These are phyloP conservation scores for Zelostemma sp. DNA, from an alignment of 1,140 invertebrate genomes.

Conservation along the genomic window DNA sequence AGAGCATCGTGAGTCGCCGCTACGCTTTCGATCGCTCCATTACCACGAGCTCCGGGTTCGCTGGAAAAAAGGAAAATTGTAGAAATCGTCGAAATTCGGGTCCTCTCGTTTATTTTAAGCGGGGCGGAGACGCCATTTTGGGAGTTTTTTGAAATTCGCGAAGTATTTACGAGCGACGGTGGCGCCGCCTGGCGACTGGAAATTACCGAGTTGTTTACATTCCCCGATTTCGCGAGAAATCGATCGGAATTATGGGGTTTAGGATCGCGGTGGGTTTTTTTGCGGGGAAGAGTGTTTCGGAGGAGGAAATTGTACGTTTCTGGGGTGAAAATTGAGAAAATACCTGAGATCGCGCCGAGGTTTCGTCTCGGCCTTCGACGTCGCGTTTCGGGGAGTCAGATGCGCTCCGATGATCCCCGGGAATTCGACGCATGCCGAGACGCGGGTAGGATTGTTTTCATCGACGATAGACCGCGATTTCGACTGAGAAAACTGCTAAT, in stretches of 20 bases:
- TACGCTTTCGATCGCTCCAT: constrained; percentile 49
- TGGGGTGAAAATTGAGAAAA: background rate
- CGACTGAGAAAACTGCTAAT: no score
- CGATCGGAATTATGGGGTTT: no score
- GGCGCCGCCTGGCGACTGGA: no score
- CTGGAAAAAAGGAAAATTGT: background rate
- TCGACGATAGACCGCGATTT: constrained; percentile 25
- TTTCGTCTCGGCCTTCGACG: background rate
- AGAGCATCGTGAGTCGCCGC: constrained; percentile 57
- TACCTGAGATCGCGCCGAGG: background rate
- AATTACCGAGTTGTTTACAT: no score
- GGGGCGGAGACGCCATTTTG: no score
- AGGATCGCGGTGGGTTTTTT: no score
- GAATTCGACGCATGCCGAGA: constrained; percentile 20
- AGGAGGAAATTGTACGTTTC: background rate
- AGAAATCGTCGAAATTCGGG: no score
- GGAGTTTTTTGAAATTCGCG: no score
- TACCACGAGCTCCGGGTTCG: constrained; percentile 34
- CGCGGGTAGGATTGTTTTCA: constrained; percentile 22
- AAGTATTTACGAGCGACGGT: no score
- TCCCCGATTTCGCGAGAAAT: no score
- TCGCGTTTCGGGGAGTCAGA: background rate
- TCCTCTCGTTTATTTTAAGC: no score
- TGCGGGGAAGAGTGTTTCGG: no score
- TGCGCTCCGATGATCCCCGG: background rate